A percentile compares a stretch with the other conserved stretches of the same genome.
Conservation (phyloP, 2,888 invertebrate species). For the Choristoneura rosaceana region DNA sequence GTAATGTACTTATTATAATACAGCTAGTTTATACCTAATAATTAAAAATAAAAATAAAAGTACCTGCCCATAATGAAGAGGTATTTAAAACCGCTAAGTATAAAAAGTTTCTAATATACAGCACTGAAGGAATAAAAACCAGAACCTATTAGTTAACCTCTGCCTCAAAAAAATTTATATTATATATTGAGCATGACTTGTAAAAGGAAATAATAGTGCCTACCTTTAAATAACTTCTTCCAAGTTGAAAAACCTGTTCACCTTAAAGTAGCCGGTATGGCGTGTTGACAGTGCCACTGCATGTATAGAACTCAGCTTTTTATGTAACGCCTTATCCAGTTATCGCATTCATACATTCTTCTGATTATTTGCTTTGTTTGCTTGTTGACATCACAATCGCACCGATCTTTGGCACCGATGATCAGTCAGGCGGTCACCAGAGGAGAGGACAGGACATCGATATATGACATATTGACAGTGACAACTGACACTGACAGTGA, state of each 20-base stretch:
- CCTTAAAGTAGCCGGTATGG: not conserved
- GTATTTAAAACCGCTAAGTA: too few relatives aligned
- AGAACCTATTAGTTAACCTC: not conserved
- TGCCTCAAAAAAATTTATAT: not conserved
- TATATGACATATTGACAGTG: not conserved
- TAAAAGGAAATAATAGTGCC: not conserved
- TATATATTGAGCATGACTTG: not conserved
- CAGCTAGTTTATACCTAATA: too few relatives aligned
- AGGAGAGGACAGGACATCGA: too few relatives aligned
- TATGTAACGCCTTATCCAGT: conserved; percentile 29
- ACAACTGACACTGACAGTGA: not conserved
- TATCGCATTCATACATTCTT: conserved; percentile 26
- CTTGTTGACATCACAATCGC: not conserved
- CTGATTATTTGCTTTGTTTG: conserved; percentile 25
- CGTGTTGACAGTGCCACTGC: not conserved
- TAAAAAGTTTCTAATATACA: too few relatives aligned
- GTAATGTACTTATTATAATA: too few relatives aligned
- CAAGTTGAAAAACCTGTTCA: not conserved
- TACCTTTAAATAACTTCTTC: not conserved
- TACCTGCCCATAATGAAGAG: too few relatives aligned
- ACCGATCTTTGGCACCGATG: too few relatives aligned
- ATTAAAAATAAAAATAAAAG: too few relatives aligned
- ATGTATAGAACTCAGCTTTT: conserved; percentile 16
- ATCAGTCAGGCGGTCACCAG: too few relatives aligned
- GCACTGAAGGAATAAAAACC: not conserved